Conservation (phyloP, 2,797 vertebrate species). For the Sebastes oblongus region DNA sequence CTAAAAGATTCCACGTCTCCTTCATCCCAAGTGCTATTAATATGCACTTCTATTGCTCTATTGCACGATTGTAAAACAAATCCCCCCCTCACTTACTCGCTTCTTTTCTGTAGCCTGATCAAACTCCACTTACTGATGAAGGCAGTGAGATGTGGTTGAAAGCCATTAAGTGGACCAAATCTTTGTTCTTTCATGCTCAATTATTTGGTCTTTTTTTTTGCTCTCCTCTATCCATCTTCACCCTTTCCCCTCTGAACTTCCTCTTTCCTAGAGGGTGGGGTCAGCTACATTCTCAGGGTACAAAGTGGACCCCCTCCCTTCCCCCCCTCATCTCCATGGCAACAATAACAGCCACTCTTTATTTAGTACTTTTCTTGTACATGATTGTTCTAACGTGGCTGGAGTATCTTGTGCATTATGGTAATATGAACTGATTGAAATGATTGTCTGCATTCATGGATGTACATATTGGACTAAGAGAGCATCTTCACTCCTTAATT, state of each 20-base stretch:
- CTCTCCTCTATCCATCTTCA: background rate
- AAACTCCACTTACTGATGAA: background rate
- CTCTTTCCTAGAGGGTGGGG: background rate
- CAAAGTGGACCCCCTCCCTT: background rate
- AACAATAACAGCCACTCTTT: conserved; percentile 5
- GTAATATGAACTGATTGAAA: too few relatives aligned
- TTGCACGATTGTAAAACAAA: too few relatives aligned
- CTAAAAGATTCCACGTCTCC: too few relatives aligned
- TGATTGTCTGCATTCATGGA: too few relatives aligned
- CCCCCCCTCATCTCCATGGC: conserved; percentile 10
- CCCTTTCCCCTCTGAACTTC: background rate
- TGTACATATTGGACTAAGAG: background rate
- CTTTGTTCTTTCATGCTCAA: background rate
- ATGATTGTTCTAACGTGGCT: background rate
- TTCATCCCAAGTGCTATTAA: too few relatives aligned
- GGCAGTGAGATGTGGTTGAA: background rate
- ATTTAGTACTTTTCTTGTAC: background rate
- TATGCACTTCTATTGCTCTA: too few relatives aligned
- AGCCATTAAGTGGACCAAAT: too few relatives aligned
- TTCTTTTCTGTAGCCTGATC: background rate
- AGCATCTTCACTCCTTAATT: background rate
- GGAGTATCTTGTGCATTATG: too few relatives aligned
- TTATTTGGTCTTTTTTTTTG: background rate
- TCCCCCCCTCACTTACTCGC: too few relatives aligned
- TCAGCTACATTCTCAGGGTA: conserved; percentile 21